Conservation (phyloP, 2,797 vertebrate genomes). For the Cyprinodon diabolis region DNA sequence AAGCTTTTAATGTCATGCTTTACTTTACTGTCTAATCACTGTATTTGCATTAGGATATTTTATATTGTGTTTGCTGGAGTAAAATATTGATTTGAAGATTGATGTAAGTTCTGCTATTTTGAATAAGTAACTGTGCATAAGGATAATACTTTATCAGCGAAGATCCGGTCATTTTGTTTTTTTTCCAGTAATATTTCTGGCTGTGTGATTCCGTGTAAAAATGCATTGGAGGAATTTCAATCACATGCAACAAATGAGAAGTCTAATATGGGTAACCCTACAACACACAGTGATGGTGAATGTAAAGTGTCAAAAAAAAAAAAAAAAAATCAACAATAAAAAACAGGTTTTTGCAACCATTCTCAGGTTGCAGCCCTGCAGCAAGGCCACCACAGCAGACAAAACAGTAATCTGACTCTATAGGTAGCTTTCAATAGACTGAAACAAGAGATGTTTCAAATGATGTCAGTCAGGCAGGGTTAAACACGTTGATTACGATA, state of each 20-base stretch:
- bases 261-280: not conserved
- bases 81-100: not conserved
- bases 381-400: conserved; percentile 45
- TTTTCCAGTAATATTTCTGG: not conserved
- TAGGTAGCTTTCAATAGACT: conserved; percentile 32
- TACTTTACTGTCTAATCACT: not conserved
- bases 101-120: not conserved
- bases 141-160: not conserved
- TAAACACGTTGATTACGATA: conserved; percentile 27
- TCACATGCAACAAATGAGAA: not conserved
- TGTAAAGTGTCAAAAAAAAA: conserved; percentile 14
- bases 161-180: not conserved
- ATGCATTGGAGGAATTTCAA: not conserved
- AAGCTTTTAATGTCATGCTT: not conserved
- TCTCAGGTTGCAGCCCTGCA: conserved; percentile 55
- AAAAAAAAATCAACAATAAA: conserved; percentile 12
- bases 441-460: conserved; percentile 38
- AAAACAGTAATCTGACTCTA: conserved; percentile 49
- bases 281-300: not conserved
- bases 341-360: conserved; percentile 19
- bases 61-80: not conserved
- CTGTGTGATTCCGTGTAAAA: conserved; percentile 1
- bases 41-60: not conserved
- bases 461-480: conserved; percentile 9
- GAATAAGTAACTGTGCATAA: conserved; percentile 4